Conservation (phyloP, 1,140 invertebrate species). For the Dreissena rostriformis region DNA sequence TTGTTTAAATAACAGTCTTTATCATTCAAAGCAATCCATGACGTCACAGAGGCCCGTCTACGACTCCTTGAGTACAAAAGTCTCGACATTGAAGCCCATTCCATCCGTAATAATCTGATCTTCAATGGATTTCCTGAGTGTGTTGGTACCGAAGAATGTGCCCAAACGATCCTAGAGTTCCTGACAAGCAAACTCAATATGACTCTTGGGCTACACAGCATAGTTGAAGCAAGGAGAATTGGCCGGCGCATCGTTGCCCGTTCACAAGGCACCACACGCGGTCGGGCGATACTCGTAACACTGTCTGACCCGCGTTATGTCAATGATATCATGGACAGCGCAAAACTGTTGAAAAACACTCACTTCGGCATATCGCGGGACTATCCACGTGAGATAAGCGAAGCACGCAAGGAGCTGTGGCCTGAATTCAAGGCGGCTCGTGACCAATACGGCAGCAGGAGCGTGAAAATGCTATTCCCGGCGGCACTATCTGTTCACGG, state of each 20-base stretch:
- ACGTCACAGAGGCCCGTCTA: no score
- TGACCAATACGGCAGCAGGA: not conserved
- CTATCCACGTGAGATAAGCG: conserved; percentile 11
- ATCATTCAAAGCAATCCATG: no score
- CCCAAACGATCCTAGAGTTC: no score
- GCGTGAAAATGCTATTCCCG: conserved; percentile 15
- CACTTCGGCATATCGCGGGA: conserved; percentile 1
- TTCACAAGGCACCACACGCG: not conserved
- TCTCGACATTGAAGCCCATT: no score
- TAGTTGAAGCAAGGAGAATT: not conserved
- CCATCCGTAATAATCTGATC: no score
- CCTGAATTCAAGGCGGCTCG: conserved; percentile 7
- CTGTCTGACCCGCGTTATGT: not conserved
- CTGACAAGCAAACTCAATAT: no score
- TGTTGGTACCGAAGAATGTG: no score
- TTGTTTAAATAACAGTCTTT: no score
- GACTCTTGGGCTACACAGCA: no score
- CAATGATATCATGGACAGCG: not conserved
- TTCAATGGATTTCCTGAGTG: no score
- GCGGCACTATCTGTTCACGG: conserved; percentile 9
- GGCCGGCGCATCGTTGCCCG: not conserved
- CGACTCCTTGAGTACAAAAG: no score
- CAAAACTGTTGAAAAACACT: no score
- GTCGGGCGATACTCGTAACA: not conserved
- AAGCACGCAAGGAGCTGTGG: conserved; percentile 9